phyloP scores from a whole-genome alignment of 2,888 invertebrate genomes.

The Chymomyza fuscimana region DNA sequence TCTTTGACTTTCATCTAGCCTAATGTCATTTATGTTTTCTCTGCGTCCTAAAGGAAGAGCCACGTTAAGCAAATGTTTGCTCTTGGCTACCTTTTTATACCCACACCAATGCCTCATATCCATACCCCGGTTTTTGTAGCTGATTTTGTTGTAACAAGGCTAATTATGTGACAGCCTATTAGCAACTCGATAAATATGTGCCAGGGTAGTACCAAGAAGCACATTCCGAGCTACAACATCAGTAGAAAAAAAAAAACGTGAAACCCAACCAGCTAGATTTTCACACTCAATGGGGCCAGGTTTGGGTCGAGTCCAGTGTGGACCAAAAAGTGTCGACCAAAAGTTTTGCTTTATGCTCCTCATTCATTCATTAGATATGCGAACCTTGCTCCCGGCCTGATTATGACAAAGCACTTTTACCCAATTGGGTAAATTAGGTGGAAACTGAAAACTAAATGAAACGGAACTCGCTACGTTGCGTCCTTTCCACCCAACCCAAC shows the following conservation, averaged over 20 bases:
- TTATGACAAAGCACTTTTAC: constrained; percentile 77
- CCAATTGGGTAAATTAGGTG: constrained; percentile 77
- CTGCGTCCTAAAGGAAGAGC: background rate
- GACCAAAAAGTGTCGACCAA: constrained; percentile 29
- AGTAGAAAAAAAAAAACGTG: background rate
- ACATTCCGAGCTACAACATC: background rate
- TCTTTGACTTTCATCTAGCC: constrained; percentile 65
- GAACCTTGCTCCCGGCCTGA: constrained; percentile 75
- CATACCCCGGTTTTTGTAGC: constrained; percentile 31
- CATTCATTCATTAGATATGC: constrained; percentile 63
- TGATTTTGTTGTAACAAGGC: constrained; percentile 69
- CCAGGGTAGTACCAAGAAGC: constrained; percentile 50
- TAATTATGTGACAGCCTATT: constrained; percentile 78
- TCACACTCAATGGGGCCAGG: constrained; percentile 25
- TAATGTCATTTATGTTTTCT: constrained; percentile 50
- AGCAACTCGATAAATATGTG: constrained; percentile 77
- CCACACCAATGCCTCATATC: background rate
- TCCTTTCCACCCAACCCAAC: constrained; percentile 12
- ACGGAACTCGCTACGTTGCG: constrained; percentile 58
- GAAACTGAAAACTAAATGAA: constrained; percentile 76
- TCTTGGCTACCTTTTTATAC: background rate
- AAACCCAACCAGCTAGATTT: constrained; percentile 23
- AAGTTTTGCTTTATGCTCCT: constrained; percentile 58
- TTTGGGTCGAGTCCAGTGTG: background rate
- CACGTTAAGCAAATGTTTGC: background rate